Evolutionary conservation across 2,797 vertebrate genomes (phyloP).

Genomic region (Scolopax rusticola): DNA sequence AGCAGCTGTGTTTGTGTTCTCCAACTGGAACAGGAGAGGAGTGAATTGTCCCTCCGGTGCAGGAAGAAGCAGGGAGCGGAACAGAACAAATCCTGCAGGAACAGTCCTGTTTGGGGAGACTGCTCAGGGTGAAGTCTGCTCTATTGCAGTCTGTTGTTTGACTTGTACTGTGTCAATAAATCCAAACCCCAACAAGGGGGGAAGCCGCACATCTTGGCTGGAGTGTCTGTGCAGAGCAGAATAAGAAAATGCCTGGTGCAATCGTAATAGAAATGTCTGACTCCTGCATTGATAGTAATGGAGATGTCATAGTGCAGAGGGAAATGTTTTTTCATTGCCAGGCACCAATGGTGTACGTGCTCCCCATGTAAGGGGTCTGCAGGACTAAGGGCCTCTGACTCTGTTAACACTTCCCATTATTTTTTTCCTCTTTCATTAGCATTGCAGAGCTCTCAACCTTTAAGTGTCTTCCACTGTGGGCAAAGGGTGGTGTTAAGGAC

Average conservation of each 20-base stretch:
- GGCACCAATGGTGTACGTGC: accelerated
- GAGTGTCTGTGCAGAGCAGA: not conserved
- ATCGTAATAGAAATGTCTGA: not conserved
- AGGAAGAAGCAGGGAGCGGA: not conserved
- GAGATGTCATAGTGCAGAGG: accelerated
- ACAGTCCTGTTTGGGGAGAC: not conserved
- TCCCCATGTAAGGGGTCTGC: not conserved
- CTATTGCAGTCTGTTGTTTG: not conserved
- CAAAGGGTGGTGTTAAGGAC: not conserved
- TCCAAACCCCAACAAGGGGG: not conserved
- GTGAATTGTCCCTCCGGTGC: not conserved
- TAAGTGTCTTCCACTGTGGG: not conserved
- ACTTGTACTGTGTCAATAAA: not conserved
- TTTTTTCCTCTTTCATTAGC: not conserved
- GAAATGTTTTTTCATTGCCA: not conserved
- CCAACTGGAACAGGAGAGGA: not conserved
- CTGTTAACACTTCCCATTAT: not conserved
- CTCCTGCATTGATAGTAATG: accelerated
- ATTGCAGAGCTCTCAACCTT: not conserved
- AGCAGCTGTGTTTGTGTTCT: not conserved
- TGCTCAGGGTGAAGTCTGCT: not conserved
- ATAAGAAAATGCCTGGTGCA: not conserved
- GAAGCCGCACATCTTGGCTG: not conserved
- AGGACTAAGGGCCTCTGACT: not conserved
- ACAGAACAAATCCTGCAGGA: not conserved